Conservation (phyloP, 2,113 vertebrate genomes). For the Cettia cetti region DNA sequence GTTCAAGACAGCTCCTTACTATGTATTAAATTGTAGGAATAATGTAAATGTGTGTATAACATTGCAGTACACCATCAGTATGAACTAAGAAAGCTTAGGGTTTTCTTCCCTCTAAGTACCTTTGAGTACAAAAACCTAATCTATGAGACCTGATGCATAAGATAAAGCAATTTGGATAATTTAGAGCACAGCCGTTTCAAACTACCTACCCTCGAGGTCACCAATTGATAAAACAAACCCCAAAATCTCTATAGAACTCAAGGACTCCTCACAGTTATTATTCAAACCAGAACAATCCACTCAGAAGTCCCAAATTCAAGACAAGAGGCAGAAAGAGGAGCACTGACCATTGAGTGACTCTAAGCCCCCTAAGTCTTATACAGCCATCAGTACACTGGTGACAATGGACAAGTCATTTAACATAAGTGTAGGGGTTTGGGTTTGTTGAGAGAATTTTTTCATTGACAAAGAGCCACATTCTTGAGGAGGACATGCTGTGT, state of each 20-base stretch:
- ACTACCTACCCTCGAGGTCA: not conserved
- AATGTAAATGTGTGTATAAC: not conserved
- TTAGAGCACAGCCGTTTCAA: not conserved
- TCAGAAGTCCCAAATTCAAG: not conserved
- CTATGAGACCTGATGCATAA: not conserved
- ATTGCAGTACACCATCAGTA: not conserved
- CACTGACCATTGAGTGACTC: not conserved
- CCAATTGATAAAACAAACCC: not conserved
- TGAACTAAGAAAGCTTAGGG: not conserved
- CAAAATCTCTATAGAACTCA: not conserved
- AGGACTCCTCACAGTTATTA: not conserved
- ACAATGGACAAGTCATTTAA: not conserved
- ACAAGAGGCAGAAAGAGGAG: not conserved
- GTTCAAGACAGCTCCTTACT: not conserved
- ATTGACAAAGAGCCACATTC: not conserved
- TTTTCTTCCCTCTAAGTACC: not conserved
- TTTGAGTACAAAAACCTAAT: not conserved
- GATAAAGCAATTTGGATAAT: not conserved
- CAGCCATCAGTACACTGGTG: not conserved
- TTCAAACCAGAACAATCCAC: not conserved
- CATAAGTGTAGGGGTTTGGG: not conserved
- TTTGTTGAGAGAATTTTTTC: not conserved
- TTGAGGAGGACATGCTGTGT: not conserved
- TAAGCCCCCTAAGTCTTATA: not conserved
- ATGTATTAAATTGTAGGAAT: not conserved